Evolutionary conservation across 2,888 invertebrate species (phyloP).

Genomic region (Pharmacophagus antenor): DNA sequence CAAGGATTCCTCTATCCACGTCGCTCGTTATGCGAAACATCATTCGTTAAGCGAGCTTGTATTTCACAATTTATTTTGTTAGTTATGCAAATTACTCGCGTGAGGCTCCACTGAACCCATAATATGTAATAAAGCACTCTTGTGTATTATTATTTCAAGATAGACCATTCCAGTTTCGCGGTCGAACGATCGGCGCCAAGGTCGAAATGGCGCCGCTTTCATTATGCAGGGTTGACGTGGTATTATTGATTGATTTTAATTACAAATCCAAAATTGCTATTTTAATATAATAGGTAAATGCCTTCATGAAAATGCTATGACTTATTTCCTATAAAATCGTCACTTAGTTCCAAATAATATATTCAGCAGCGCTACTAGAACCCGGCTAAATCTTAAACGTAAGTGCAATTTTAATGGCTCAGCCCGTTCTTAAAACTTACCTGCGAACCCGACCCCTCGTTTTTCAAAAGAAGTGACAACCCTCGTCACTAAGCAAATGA

Average conservation of each 20-base stretch:
- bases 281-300: not conserved
- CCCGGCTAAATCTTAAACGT: not conserved
- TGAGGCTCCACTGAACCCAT: conserved; percentile 30
- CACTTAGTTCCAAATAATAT: not conserved
- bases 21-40: too few species aligned
- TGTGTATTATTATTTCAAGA: conserved; percentile 31
- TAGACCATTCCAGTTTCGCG: conserved; percentile 47
- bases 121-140: conserved; percentile 22
- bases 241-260: not conserved
- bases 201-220: conserved; percentile 56
- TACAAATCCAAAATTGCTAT: not conserved
- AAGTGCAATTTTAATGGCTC: not conserved
- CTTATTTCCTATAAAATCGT: not conserved
- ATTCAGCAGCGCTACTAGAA: not conserved
- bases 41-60: too few species aligned
- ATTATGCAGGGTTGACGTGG: conserved; percentile 41
- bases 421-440: not conserved
- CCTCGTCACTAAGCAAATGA: conserved; percentile 22
- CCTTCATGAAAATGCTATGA: not conserved
- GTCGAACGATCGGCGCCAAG: conserved; percentile 46
- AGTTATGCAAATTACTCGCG: too few species aligned
- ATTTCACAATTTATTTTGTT: too few species aligned
- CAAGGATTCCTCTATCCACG: too few species aligned
- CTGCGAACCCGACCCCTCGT: not conserved
- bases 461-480: conserved; percentile 26